phyloP scores from a whole-genome alignment of 2,113 vertebrate species.

The Etheostoma spectabile region DNA sequence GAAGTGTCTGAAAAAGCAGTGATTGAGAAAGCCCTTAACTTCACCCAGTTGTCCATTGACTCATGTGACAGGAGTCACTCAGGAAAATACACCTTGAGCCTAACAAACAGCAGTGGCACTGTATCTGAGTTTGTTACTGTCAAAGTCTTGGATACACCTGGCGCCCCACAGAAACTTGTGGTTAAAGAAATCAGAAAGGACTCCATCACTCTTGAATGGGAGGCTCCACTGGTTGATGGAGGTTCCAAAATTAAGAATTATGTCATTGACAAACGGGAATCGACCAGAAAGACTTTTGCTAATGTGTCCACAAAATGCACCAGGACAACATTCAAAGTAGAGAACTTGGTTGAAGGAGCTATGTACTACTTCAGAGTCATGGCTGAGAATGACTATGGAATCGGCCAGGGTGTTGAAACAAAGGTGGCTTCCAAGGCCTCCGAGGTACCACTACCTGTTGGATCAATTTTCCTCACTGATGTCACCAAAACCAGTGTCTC shows the following conservation, averaged over 20 bases:
- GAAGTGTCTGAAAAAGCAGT: slow-evolving; percentile 91
- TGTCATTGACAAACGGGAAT: slow-evolving; percentile 96
- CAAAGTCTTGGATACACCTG: slow-evolving; percentile 97
- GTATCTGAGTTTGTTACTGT: slow-evolving; percentile 96
- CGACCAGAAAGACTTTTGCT: slow-evolving; percentile 94
- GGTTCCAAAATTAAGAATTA: slow-evolving; percentile 97
- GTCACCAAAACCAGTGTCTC: slow-evolving; percentile 92
- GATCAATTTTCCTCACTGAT: slow-evolving; percentile 92
- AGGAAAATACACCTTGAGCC: slow-evolving; percentile 92
- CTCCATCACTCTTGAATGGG: slow-evolving; percentile 91
- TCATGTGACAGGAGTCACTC: slow-evolving; percentile 96
- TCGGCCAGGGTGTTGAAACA: slow-evolving; percentile 93
- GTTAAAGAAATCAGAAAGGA: slow-evolving; percentile 95
- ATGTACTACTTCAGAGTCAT: slow-evolving; percentile 98
- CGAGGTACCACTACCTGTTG: slow-evolving; percentile 94
- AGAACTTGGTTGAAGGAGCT: slow-evolving; percentile 93
- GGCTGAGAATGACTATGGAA: slow-evolving; percentile 98
- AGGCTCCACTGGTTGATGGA: slow-evolving; percentile 93
- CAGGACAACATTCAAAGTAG: slow-evolving; percentile 94
- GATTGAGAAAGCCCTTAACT: slow-evolving; percentile 91
- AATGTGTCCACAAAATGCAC: slow-evolving; percentile 93
- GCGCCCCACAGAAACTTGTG: slow-evolving; percentile 90
- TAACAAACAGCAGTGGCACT: slow-evolving; percentile 94
- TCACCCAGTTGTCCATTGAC: slow-evolving; percentile 95
- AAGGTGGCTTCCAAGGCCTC: slow-evolving; percentile 92